phyloP scores from a whole-genome alignment of 2,113 vertebrate species.

The Pomatorhinus ruficollis region DNA sequence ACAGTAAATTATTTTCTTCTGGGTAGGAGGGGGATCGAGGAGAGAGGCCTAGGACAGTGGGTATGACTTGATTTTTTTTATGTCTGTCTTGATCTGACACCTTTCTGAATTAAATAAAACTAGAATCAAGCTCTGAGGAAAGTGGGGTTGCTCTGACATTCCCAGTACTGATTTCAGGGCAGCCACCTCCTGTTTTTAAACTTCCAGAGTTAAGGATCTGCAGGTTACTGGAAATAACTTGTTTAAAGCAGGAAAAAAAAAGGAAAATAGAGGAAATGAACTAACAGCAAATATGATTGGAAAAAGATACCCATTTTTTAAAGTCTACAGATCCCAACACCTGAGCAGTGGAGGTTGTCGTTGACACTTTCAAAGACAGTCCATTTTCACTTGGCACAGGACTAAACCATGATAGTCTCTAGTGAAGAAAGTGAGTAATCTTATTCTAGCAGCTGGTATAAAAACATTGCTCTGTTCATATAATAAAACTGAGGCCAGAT shows the following conservation, averaged over 20 bases:
- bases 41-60: background rate
- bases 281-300: background rate
- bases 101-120: background rate
- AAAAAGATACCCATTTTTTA: rapidly evolving
- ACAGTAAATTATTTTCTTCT: background rate
- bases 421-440: background rate
- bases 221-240: background rate
- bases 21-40: background rate
- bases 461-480: background rate
- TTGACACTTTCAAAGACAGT: background rate
- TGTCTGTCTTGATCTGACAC: background rate
- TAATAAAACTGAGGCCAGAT: background rate
- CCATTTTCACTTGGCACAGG: background rate
- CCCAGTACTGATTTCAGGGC: background rate
- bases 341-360: background rate
- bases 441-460: background rate
- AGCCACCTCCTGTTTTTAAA: background rate
- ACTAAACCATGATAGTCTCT: rapidly evolving
- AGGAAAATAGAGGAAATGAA: background rate
- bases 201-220: background rate
- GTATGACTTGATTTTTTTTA: background rate
- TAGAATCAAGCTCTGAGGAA: background rate
- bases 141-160: background rate
- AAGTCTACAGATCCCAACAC: background rate
- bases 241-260: background rate